Base-by-base conservation (phyloP, 2,113 vertebrate species). In the human (Homo sapiens) region DNA sequence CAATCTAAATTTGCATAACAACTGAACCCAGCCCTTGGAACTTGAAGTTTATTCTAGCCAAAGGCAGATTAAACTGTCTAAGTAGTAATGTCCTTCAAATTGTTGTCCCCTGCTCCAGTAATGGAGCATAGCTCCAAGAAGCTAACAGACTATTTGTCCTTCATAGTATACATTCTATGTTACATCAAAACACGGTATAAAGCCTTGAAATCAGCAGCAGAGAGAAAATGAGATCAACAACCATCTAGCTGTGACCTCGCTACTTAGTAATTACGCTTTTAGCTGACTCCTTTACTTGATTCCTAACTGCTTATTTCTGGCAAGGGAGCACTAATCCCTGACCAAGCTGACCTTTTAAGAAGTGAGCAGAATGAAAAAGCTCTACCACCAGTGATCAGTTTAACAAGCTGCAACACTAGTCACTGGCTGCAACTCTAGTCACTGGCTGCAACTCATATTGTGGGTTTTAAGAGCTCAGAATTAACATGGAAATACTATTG, bases 151-250 rank as follows among this genome's bases (percentile, higher is more conserved):
- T 17, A 17, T 52, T 52, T 52, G 52, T 72, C 87, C 43, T 96
- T 79, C 30, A 94, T 75, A n/a, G 86, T 80, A 50, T 0, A 8
- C 7, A 6, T 57, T 90, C 92, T 96, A 88, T 73, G 75, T 96
- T 96, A 84, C n/a, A 59, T 0, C 84, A 91, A 98, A 97, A 84
- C 75, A 86, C 87, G 38, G 8, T 90, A 38, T 38, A 76, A 93
- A 97, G 72, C 17, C 52, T 85, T 64, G 43, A 94, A 84, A 98
- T 93, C 22, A 97, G 96, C 61, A 76, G 20, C 73, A 97, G 75
- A 92, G 7, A 48, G 87, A 61, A 55, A 95, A 84, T 40, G 40
- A 64, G 70, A 64, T 35, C 55, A 45, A 82, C 72, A 22, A 66
- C 45, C 50, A 61, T 85, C 91, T 89, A 97, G 90, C 73, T 40